phyloP scores from a whole-genome alignment of 2,113 vertebrate species.

The Stictonetta naevosa region DNA sequence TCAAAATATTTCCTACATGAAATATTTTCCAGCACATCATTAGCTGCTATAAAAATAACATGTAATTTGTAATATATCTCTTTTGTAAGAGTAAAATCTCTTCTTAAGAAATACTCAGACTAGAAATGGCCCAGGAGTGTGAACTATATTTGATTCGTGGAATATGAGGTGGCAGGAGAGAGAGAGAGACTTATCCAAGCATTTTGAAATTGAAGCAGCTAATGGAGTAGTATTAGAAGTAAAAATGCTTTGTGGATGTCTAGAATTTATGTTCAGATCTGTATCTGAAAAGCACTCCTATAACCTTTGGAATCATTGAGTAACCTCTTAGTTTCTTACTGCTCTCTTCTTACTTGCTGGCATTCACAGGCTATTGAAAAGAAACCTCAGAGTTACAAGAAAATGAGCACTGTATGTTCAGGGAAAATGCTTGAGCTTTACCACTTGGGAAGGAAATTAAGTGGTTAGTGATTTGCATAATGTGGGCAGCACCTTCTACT shows the following conservation, averaged over 20 bases:
- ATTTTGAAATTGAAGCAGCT: slow-evolving; percentile 51
- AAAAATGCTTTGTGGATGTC: slow-evolving; percentile 53
- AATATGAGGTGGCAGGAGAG: neutral
- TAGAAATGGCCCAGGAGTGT: neutral
- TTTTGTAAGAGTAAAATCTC: neutral
- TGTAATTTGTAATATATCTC: neutral
- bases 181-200: neutral
- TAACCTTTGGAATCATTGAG: slow-evolving; percentile 62
- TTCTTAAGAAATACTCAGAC: neutral
- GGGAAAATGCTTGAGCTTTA: slow-evolving; percentile 22
- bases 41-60: neutral
- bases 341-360: slow-evolving; percentile 35
- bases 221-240: slow-evolving; percentile 47
- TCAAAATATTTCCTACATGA: neutral
- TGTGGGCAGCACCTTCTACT: slow-evolving; percentile 42
- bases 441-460: slow-evolving; percentile 55
- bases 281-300: slow-evolving; percentile 23
- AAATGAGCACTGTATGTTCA: slow-evolving; percentile 61
- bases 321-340: slow-evolving; percentile 38
- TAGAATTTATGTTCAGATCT: slow-evolving; percentile 56
- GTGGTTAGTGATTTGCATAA: slow-evolving; percentile 59
- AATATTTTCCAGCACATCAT: slow-evolving; percentile 9
- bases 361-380: slow-evolving; percentile 13
- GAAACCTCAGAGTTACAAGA: slow-evolving; percentile 60
- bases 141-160: slow-evolving; percentile 28